These are phyloP conservation scores for Acrocephalus kingi DNA, from an alignment of 2,113 vertebrate species.

Conservation along the genomic window DNA sequence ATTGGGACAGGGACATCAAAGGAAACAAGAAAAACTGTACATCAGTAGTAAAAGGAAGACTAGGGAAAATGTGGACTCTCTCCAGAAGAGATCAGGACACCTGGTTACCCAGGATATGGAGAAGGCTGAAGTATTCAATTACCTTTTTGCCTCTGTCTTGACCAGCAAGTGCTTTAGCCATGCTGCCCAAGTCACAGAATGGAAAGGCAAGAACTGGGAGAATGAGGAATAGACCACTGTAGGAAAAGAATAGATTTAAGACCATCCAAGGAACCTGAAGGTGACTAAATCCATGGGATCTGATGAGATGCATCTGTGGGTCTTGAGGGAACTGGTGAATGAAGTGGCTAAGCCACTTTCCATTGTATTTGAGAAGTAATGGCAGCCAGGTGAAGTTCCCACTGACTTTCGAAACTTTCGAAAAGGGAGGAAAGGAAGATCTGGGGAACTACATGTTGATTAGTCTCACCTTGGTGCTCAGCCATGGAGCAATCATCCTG, in stretches of 20 bases:
- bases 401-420: not conserved
- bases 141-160: not conserved
- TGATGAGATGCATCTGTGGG: not conserved
- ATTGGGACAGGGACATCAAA: not conserved
- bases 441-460: not conserved
- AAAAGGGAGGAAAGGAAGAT: not conserved
- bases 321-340: not conserved
- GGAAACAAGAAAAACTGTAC: not conserved
- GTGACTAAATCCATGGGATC: not conserved
- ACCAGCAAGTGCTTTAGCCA: fast-evolving
- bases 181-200: not conserved
- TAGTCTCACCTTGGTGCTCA: not conserved
- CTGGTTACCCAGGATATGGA: not conserved
- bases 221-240: not conserved
- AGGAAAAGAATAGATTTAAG: not conserved
- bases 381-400: not conserved
- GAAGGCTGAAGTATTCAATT: not conserved
- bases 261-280: not conserved
- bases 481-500: not conserved
- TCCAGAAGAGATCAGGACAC: not conserved
- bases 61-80: not conserved
- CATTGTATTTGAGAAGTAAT: not conserved
- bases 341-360: not conserved
- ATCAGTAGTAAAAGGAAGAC: not conserved
- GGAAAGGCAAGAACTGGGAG: not conserved